Conservation (phyloP, 2,797 vertebrate genomes). For the Gambelia wislizenii region DNA sequence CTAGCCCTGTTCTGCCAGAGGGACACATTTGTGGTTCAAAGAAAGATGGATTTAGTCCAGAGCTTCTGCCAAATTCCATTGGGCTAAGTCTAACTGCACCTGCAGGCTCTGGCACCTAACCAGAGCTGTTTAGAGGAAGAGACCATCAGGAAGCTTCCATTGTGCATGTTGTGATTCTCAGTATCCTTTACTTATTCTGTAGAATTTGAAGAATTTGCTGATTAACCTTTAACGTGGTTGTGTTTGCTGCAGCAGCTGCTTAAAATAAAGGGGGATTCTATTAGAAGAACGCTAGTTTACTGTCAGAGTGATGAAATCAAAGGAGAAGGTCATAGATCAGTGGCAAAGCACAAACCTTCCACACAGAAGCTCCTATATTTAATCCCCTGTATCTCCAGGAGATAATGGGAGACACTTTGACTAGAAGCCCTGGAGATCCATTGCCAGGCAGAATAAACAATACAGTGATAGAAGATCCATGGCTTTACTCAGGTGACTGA, state of each 20-base stretch:
- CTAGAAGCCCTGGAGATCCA: background rate
- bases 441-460: background rate
- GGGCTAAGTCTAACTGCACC: background rate
- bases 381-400: background rate
- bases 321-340: background rate
- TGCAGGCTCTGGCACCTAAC: background rate
- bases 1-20: background rate
- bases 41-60: background rate
- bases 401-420: background rate
- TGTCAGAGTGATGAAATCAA: background rate
- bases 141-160: background rate
- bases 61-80: constrained; percentile 5
- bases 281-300: background rate
- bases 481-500: too few relatives aligned
- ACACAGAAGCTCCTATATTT: background rate
- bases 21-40: constrained; percentile 1
- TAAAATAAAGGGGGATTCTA: background rate
- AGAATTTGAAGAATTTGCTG: background rate
- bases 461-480: too few relatives aligned
- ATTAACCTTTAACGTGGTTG: background rate
- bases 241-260: background rate
- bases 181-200: constrained; percentile 2
- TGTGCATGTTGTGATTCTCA: constrained; percentile 25
- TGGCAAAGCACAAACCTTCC: background rate
- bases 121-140: background rate